Percentiles rank a stretch among this genome's conserved stretches.
These are phyloP conservation scores for Echinarachnius parma DNA, from an alignment of 53 echinoderm and acorn worm species.

Conservation along the genomic window DNA sequence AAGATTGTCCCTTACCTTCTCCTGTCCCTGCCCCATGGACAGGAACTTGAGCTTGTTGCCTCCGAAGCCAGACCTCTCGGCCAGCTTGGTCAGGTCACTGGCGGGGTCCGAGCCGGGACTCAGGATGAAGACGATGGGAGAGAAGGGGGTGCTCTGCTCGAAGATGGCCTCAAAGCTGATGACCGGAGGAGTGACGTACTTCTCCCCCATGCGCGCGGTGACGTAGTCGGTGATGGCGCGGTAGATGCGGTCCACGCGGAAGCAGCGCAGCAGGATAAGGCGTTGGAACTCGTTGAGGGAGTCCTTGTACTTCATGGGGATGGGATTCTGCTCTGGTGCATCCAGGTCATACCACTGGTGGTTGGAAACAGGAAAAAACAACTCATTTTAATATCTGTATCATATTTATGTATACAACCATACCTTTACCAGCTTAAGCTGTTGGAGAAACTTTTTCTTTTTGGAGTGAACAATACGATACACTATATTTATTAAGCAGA, in stretches of 20 bases:
- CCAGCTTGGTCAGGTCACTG: constrained; percentile 93
- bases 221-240: constrained; percentile 97
- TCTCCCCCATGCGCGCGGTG: constrained; percentile 92
- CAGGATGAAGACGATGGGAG: constrained; percentile 97
- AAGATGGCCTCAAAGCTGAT: constrained; percentile 99
- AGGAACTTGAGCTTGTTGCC: constrained; percentile 98
- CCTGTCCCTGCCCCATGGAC: constrained; percentile 98
- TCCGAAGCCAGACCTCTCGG: constrained; percentile 96
- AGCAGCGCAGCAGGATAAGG: constrained; percentile 86
- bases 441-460: too few species aligned
- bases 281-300: constrained; percentile 73
- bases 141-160: constrained; percentile 95
- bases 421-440: too few species aligned
- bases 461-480: too few species aligned
- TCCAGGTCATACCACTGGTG: constrained; percentile 96
- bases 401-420: too few species aligned
- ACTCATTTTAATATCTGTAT: too few species aligned
- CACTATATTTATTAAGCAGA: too few species aligned
- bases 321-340: constrained; percentile 75
- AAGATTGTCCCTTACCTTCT: constrained; percentile 85
- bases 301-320: constrained; percentile 87
- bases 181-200: constrained; percentile 97
- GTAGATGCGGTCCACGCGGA: constrained; percentile 96
- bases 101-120: constrained; percentile 98
- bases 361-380: too few species aligned